Conservation (phyloP, 53 echinoderm and acorn worm genomes). For the Crossaster papposus region DNA sequence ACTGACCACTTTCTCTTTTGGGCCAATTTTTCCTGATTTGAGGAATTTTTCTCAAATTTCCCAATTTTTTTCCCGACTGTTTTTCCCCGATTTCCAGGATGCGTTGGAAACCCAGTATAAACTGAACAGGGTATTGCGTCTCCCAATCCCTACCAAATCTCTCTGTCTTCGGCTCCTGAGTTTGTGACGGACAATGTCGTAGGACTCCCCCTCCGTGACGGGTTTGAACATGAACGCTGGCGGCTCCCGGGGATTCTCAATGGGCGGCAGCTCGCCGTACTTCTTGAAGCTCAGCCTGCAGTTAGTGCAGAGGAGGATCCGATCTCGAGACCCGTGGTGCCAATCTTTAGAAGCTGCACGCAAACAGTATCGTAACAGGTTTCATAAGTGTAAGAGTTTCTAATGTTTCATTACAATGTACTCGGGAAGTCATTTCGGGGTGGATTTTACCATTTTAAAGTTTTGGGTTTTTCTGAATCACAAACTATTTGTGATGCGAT, state of each 20-base stretch:
- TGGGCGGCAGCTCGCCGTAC: slow-evolving; percentile 79
- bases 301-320: slow-evolving; percentile 83
- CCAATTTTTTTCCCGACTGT: too few species aligned
- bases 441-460: too few species aligned
- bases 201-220: slow-evolving; percentile 84
- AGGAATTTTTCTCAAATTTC: too few species aligned
- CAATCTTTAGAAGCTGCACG: slow-evolving; percentile 86
- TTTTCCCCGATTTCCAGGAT: too few species aligned
- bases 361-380: not conserved
- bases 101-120: too few species aligned
- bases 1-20: too few species aligned
- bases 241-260: slow-evolving; percentile 72
- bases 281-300: slow-evolving; percentile 92
- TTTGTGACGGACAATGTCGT: slow-evolving; percentile 77
- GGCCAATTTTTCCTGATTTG: too few species aligned
- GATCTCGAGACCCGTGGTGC: slow-evolving; percentile 93
- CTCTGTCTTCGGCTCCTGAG: slow-evolving; percentile 80
- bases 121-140: not conserved
- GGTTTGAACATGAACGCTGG: slow-evolving; percentile 98
- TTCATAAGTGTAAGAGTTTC: too few species aligned
- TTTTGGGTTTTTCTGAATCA: too few species aligned
- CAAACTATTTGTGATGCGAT: too few species aligned
- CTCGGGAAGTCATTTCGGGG: too few species aligned
- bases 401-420: too few species aligned
- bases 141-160: slow-evolving; percentile 73